Percentiles rank a stretch among this genome's conserved stretches.
Evolutionary conservation across 1,140 invertebrate species (phyloP).

Genomic region (Doryteuthis pealeii): DNA sequence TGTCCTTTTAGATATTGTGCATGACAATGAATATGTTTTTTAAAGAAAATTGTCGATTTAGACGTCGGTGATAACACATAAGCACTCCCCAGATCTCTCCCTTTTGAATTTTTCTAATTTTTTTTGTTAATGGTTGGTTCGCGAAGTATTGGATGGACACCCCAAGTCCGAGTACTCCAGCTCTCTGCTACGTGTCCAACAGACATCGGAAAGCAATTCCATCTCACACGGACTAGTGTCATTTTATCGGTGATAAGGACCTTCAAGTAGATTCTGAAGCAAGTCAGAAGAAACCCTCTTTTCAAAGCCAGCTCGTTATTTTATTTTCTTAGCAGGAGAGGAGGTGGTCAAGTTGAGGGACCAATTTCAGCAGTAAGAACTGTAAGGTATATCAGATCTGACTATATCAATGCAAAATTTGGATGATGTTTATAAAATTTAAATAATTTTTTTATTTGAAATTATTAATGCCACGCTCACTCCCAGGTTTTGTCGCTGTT

Average conservation of each 20-base stretch:
- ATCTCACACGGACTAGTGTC: conserved; percentile 98
- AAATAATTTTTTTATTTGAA: no score
- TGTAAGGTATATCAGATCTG: no score
- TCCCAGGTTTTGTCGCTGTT: no score
- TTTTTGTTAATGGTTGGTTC: conserved; percentile 75
- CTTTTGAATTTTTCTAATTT: no score
- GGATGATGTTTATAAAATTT: no score
- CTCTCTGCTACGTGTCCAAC: conserved; percentile 97
- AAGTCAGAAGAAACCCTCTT: conserved; percentile 92
- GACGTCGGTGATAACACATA: no score
- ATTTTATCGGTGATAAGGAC: conserved; percentile 96
- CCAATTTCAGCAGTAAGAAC: conserved; percentile 69
- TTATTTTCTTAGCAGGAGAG: conserved; percentile 96
- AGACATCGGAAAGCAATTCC: conserved; percentile 93
- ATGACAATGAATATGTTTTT: not conserved
- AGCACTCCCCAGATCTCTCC: no score
- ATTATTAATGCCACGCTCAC: no score
- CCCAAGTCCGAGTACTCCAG: conserved; percentile 97
- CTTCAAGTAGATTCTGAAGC: conserved; percentile 93
- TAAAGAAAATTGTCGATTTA: no score
- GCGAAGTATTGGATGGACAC: conserved; percentile 99
- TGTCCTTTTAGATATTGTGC: no score
- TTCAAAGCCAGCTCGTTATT: conserved; percentile 88
- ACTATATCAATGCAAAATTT: no score
- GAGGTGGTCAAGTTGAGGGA: conserved; percentile 95